A percentile compares a stretch with the other conserved stretches of the same genome.
These are phyloP conservation scores for Philypnodon macrostomus DNA, from an alignment of 2,797 vertebrate species.

Conservation along the genomic window DNA sequence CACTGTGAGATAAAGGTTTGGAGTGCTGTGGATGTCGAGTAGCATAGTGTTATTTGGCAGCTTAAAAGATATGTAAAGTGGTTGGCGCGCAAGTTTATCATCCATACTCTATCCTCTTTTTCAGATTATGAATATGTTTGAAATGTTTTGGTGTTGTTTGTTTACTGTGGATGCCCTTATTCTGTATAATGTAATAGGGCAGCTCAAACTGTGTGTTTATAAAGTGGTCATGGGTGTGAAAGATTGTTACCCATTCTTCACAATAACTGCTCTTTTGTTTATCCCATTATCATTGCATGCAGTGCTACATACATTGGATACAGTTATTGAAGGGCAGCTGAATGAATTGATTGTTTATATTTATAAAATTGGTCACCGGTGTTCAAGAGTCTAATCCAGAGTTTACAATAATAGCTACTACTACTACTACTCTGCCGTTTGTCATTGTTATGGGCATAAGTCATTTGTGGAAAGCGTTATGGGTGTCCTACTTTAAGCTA, in stretches of 20 bases:
- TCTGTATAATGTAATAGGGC: neutral
- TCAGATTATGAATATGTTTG: too few species aligned
- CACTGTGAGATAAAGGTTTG: conserved; percentile 2
- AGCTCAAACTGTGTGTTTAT: conserved; percentile 8
- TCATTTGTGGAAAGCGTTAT: neutral
- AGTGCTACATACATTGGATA: too few species aligned
- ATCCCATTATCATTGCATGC: too few species aligned
- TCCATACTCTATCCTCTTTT: too few species aligned
- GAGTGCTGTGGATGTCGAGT: neutral
- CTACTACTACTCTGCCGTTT: neutral
- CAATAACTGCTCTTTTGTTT: neutral
- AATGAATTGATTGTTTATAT: too few species aligned
- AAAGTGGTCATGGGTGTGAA: conserved; percentile 1
- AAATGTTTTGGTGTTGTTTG: neutral
- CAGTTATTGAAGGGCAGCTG: too few species aligned
- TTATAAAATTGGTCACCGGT: conserved; percentile 2
- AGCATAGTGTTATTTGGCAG: too few species aligned
- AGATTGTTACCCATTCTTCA: conserved; percentile 3
- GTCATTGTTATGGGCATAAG: neutral
- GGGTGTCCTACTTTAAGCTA: too few species aligned
- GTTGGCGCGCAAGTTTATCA: too few species aligned
- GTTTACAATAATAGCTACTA: neutral
- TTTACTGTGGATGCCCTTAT: neutral
- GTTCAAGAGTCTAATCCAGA: conserved; percentile 5
- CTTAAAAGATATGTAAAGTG: too few species aligned